Evolutionary conservation across 2,888 invertebrate genomes (phyloP).

Genomic region (Andrena bucephala): DNA sequence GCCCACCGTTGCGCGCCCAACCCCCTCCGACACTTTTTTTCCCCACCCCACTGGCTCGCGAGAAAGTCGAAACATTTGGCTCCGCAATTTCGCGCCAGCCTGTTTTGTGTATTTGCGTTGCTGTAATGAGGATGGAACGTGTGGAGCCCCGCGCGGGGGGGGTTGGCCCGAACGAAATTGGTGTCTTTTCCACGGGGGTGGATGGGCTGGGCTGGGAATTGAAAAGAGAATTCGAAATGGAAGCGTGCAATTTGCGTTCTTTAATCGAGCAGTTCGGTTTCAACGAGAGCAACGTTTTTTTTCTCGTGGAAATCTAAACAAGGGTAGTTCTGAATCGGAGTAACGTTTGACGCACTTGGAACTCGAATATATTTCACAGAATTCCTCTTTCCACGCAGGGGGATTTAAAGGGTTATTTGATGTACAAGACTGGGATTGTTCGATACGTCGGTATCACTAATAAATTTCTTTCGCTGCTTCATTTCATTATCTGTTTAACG

Average conservation of each 20-base stretch:
- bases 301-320: too few relatives aligned
- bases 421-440: too few relatives aligned
- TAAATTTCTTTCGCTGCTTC: too few relatives aligned
- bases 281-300: too few relatives aligned
- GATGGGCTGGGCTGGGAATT: not conserved
- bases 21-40: not conserved
- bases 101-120: not conserved
- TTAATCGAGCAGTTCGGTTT: not conserved
- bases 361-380: too few relatives aligned
- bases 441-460: too few relatives aligned
- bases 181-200: not conserved
- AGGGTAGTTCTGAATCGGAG: too few relatives aligned
- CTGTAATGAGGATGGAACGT: not conserved
- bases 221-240: too few relatives aligned
- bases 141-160: not conserved
- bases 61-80: slow-evolving; percentile 8
- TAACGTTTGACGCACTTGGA: too few relatives aligned
- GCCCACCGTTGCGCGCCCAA: not conserved
- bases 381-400: not conserved
- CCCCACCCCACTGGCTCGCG: not conserved
- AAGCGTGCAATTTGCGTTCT: not conserved
- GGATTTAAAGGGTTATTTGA: too few relatives aligned
- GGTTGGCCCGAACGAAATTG: not conserved
- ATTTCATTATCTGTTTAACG: not conserved
- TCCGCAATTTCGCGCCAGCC: not conserved